These are phyloP conservation scores for Gryllus longicercus DNA, from an alignment of 2,888 invertebrate genomes.

Conservation along the genomic window DNA sequence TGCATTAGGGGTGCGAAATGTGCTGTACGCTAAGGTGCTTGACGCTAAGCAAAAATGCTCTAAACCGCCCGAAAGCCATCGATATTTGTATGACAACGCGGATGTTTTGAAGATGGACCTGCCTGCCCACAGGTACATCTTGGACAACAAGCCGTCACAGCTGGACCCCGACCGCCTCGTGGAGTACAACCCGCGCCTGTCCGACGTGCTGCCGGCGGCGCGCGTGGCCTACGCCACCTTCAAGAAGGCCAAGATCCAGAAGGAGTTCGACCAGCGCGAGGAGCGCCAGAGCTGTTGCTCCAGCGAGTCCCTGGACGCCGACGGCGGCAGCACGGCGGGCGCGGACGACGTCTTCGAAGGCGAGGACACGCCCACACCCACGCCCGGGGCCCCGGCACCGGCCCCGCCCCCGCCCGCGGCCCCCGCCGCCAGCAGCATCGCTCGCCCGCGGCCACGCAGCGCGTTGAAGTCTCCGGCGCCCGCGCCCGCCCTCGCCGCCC, in stretches of 20 bases:
- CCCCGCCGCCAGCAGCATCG: neutral
- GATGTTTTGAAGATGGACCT: too few relatives aligned
- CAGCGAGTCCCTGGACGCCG: neutral
- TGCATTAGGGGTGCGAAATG: too few relatives aligned
- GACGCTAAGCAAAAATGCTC: too few relatives aligned
- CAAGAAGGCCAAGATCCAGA: conserved; percentile 69
- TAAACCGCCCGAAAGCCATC: too few relatives aligned
- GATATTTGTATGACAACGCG: too few relatives aligned
- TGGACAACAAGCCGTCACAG: conserved; percentile 61
- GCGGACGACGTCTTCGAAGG: conserved; percentile 5
- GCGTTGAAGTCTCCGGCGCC: conserved; percentile 25
- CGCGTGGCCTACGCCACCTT: conserved; percentile 85
- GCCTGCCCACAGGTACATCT: conserved; percentile 52
- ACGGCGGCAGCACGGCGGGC: conserved; percentile 4
- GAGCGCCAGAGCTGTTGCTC: conserved; percentile 33
- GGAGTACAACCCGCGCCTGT: conserved; percentile 77
- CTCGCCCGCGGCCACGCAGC: conserved; percentile 27
- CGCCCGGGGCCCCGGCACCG: neutral
- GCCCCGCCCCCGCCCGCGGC: neutral
- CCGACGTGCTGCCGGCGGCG: conserved; percentile 70
- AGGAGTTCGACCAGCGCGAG: conserved; percentile 50
- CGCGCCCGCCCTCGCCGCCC: conserved; percentile 31
- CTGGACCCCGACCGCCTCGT: conserved; percentile 70
- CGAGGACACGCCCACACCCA: neutral
- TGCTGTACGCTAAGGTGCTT: too few relatives aligned